Conservation (phyloP, 2,113 vertebrate species). For the Campylorhamphus procurvoides region DNA sequence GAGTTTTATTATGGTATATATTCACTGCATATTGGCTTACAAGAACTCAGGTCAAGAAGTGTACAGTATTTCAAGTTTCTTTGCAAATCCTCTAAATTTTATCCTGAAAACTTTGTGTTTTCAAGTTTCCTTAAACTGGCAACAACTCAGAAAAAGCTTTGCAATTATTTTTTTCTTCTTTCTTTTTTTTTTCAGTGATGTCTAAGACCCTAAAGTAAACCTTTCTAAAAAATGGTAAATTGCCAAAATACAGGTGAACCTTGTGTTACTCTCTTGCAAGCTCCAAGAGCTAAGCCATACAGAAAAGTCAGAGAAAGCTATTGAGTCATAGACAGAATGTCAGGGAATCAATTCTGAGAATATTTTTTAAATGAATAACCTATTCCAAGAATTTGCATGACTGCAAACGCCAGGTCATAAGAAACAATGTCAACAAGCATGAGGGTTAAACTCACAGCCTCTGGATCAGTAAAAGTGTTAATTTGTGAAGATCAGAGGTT, state of each 20-base stretch:
- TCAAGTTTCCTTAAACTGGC: not conserved
- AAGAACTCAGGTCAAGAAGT: not conserved
- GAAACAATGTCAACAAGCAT: not conserved
- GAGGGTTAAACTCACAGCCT: not conserved
- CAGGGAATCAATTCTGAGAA: not conserved
- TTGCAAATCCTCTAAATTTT: not conserved
- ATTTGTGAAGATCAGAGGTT: conserved; percentile 16
- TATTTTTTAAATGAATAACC: not conserved
- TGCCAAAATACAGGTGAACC: not conserved
- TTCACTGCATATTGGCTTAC: not conserved
- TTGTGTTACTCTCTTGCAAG: not conserved
- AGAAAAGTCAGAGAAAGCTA: not conserved
- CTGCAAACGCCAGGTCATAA: not conserved
- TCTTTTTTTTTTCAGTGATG: not conserved
- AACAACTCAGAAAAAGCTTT: not conserved
- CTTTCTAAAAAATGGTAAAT: not conserved
- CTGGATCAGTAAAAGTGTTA: conserved; percentile 2
- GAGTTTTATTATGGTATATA: not conserved
- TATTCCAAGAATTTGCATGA: not conserved
- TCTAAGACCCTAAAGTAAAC: not conserved
- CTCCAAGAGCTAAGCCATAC: not conserved
- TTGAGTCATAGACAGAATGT: not conserved
- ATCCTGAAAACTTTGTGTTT: not conserved
- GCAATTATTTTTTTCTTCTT: not conserved
- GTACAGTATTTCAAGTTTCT: not conserved